Evolutionary conservation across 2,888 invertebrate genomes (phyloP).

Genomic region (Uloborus plumipes): DNA sequence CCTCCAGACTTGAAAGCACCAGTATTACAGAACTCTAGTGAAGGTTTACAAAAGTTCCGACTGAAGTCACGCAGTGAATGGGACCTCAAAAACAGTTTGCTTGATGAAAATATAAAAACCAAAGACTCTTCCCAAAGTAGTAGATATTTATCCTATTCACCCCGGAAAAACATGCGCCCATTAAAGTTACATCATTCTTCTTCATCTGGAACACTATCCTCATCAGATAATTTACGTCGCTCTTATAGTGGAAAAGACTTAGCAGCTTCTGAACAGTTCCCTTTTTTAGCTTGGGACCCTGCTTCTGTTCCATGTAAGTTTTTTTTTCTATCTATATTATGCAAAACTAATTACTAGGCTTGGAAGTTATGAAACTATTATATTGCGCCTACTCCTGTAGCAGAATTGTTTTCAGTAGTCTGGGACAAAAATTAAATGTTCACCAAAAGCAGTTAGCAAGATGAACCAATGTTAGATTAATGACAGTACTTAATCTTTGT

Average conservation of each 20-base stretch:
- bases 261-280: constrained; percentile 24
- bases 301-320: constrained; percentile 75
- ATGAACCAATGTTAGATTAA: too few relatives aligned
- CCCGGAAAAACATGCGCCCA: constrained; percentile 39
- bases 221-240: constrained; percentile 8
- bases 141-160: constrained; percentile 50
- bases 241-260: constrained; percentile 23
- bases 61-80: constrained; percentile 58
- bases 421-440: too few relatives aligned
- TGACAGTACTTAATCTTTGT: too few relatives aligned
- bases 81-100: constrained; percentile 52
- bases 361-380: too few relatives aligned
- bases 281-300: constrained; percentile 71
- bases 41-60: constrained; percentile 33
- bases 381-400: too few relatives aligned
- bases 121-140: constrained; percentile 48
- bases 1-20: constrained; percentile 6
- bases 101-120: constrained; percentile 23
- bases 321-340: constrained; percentile 6
- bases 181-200: constrained; percentile 33
- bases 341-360: too few relatives aligned
- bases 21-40: constrained; percentile 12
- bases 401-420: too few relatives aligned
- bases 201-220: constrained; percentile 15
- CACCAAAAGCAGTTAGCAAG: too few relatives aligned